phyloP scores from a whole-genome alignment of 2,797 vertebrate genomes.

The Phrynocephalus forsythii region DNA sequence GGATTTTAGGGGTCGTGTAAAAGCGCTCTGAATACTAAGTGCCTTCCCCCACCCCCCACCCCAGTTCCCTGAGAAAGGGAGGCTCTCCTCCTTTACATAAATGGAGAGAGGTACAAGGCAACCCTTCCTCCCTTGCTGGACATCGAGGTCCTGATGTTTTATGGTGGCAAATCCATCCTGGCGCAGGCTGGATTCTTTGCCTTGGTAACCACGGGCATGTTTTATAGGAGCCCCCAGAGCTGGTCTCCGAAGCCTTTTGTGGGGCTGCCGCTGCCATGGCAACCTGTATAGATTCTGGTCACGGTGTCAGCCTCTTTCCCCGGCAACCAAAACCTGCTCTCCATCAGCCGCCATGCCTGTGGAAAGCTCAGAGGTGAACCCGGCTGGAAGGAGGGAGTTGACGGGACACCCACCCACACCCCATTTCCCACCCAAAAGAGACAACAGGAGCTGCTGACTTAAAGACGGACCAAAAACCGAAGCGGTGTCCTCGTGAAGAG shows the following conservation, averaged over 20 bases:
- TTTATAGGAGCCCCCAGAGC: slow-evolving; percentile 27
- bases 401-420: background rate
- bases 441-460: background rate
- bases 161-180: background rate
- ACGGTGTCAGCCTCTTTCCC: slow-evolving; percentile 35
- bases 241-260: slow-evolving; percentile 23
- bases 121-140: background rate
- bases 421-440: background rate
- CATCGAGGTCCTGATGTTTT: background rate
- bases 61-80: background rate
- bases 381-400: no score
- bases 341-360: no score
- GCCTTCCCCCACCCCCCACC: background rate
- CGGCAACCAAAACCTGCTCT: slow-evolving; percentile 9
- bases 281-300: slow-evolving; percentile 57
- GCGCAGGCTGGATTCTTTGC: background rate
- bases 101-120: background rate
- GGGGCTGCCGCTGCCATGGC: slow-evolving; percentile 42
- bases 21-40: no score
- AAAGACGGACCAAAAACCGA: background rate
- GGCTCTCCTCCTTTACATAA: background rate
- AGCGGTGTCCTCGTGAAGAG: background rate
- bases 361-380: background rate
- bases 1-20: no score
- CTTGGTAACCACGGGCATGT: slow-evolving; percentile 16